phyloP scores from a whole-genome alignment of 2,113 vertebrate genomes.

The Perca schrenkii region DNA sequence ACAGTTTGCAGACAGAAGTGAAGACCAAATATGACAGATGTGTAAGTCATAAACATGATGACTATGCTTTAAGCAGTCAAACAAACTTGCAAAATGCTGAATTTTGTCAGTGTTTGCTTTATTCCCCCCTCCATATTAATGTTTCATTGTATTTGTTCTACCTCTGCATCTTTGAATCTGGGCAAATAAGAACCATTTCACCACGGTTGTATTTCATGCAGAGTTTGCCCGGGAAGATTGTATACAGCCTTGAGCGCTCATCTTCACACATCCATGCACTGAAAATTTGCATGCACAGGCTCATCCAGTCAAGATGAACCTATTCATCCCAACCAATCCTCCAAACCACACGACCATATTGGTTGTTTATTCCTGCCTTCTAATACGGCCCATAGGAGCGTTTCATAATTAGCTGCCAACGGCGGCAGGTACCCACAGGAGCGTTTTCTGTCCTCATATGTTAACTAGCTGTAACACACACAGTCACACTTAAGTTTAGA shows the following conservation, averaged over 20 bases:
- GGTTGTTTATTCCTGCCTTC: too few relatives aligned
- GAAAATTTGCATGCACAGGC: conserved; percentile 52
- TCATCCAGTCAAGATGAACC: conserved; percentile 45
- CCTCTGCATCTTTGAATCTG: conserved; percentile 41
- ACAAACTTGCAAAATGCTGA: conserved; percentile 54
- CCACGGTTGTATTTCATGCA: conserved; percentile 24
- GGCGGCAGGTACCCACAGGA: too few relatives aligned
- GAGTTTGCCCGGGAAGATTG: conserved; percentile 12
- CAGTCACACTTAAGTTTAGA: too few relatives aligned
- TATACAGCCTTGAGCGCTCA: conserved; percentile 32
- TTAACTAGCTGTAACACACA: too few relatives aligned
- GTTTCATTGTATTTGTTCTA: conserved; percentile 36
- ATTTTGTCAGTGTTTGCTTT: conserved; percentile 59
- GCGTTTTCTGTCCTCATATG: too few relatives aligned
- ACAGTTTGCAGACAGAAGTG: conserved; percentile 80
- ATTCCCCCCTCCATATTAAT: conserved; percentile 50
- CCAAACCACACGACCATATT: too few relatives aligned
- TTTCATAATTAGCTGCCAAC: too few relatives aligned
- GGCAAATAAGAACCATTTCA: conserved; percentile 44
- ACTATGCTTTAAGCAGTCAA: conserved; percentile 49
- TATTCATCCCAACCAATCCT: conserved; percentile 6
- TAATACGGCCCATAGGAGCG: too few relatives aligned
- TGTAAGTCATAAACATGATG: conserved; percentile 69
- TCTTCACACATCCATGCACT: conserved; percentile 56
- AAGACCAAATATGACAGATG: conserved; percentile 75